These are phyloP conservation scores for Chromoteleia sp. DNA, from an alignment of 2,888 invertebrate genomes.

Conservation along the genomic window DNA sequence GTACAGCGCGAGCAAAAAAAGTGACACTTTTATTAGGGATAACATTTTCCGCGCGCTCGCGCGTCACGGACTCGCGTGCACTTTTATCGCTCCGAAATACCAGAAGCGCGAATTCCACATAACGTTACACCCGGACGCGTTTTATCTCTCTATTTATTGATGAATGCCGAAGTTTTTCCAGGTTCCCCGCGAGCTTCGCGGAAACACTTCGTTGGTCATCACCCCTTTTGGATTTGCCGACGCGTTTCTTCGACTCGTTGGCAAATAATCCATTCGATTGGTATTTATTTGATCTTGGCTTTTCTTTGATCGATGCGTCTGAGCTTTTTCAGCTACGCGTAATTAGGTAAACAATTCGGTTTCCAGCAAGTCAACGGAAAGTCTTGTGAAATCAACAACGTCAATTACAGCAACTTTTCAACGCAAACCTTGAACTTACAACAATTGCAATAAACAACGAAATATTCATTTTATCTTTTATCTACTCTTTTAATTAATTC, in stretches of 20 bases:
- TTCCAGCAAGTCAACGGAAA: too few relatives aligned
- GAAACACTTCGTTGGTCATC: conserved; percentile 34
- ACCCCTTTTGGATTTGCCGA: conserved; percentile 2
- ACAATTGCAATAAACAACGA: too few relatives aligned
- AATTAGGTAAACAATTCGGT: not conserved
- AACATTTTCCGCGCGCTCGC: conserved; percentile 34
- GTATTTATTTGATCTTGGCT: conserved; percentile 9
- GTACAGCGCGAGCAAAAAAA: not conserved
- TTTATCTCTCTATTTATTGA: conserved; percentile 57
- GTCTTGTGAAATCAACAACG: too few relatives aligned
- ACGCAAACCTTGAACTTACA: too few relatives aligned
- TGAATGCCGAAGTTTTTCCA: conserved; percentile 30
- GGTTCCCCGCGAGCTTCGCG: conserved; percentile 10
- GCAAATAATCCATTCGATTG: conserved; percentile 11
- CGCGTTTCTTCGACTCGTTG: not conserved
- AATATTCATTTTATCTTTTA: too few relatives aligned
- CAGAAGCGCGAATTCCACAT: conserved; percentile 41
- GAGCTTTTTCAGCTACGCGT: conserved; percentile 7
- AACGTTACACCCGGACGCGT: conserved; percentile 27
- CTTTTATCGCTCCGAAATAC: conserved; percentile 25
- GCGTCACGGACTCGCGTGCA: conserved; percentile 35
- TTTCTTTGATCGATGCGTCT: conserved; percentile 5
- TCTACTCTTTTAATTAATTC: too few relatives aligned
- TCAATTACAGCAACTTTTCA: too few relatives aligned
- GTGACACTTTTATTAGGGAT: conserved; percentile 35